Evolutionary conservation across 1,140 invertebrate species (phyloP).

Genomic region (Teleopsis dalmanni): DNA sequence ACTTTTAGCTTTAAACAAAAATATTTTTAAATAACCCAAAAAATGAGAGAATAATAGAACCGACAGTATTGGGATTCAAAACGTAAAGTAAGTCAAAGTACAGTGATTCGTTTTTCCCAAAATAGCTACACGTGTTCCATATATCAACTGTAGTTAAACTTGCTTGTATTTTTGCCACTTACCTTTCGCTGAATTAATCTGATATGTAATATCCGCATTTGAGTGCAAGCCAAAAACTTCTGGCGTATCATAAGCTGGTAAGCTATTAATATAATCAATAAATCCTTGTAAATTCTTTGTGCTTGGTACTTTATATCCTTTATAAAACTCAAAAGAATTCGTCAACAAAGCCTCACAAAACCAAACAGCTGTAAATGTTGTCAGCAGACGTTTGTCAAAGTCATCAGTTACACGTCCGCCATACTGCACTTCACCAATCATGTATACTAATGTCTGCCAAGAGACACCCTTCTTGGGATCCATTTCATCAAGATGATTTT

Average conservation of each 20-base stretch:
- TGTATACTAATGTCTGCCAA: conserved; percentile 95
- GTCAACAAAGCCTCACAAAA: conserved; percentile 79
- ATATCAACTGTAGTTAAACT: too few relatives aligned
- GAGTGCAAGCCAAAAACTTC: conserved; percentile 94
- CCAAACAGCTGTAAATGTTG: conserved; percentile 85
- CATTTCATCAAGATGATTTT: conserved; percentile 96
- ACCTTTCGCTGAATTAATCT: conserved; percentile 89
- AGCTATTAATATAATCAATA: conserved; percentile 76
- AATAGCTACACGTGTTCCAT: too few relatives aligned
- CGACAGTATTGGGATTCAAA: too few relatives aligned
- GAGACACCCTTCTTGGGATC: conserved; percentile 95
- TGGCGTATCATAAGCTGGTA: conserved; percentile 81
- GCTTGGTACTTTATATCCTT: conserved; percentile 76
- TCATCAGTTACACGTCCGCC: conserved; percentile 94
- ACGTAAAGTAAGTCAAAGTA: too few relatives aligned
- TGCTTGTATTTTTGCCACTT: too few relatives aligned
- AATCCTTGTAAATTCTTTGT: conserved; percentile 73
- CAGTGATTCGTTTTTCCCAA: too few relatives aligned
- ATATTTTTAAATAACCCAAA: too few relatives aligned
- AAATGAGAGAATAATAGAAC: too few relatives aligned
- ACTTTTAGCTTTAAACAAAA: too few relatives aligned
- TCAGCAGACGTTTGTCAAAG: conserved; percentile 85
- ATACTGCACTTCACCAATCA: conserved; percentile 96
- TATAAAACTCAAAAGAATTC: conserved; percentile 81
- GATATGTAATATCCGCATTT: conserved; percentile 95